Evolutionary conservation across 1,140 invertebrate genomes (phyloP), one percentile per base, ranked within the genome.

Genomic region (Steinernema khuongi): DNA sequence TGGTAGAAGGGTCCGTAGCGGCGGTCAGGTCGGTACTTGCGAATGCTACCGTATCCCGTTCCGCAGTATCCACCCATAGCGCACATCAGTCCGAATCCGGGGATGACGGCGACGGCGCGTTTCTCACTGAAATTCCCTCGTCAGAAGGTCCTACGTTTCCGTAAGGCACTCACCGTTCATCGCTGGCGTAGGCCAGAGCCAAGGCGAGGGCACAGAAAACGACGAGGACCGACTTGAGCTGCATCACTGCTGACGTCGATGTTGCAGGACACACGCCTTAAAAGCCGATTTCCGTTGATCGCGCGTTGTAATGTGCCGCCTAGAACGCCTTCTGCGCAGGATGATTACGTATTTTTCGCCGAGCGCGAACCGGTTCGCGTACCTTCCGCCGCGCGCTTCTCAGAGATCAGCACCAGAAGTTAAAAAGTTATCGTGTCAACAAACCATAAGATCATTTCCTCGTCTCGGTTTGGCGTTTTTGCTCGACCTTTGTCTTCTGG

Each of bases 1-100:
- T 60, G 50, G 50, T 60, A 60, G 50, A n/a, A 60, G 26, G 50
- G 50, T 60, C 50, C 50, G 22, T 60, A 60, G 7, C 50, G 7
- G 4, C 19, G 14, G 50, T 60, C 26, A 22, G 50, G 14, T 14
- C 26, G 50, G 50, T 17, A 60, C 14, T 22, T 60, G 19, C 50
- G 50, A 22, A 17, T n/a, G 7, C 14, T 22, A 4, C 22, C 22
- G 50, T 60, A 60, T 14, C 26, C 26, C 14, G 14, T 60, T 60
- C 50, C 50, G 26, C 50, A 60, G 50, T n/a, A 4, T 17, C 50
- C 50, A 22, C 14, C 50, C 14, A 22, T 60, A 4, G 26, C 14
- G 26, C 50, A 60, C 14, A 60, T 14, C 4, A 60, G 50, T n/a
- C 50, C 26, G 50, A n/a, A 60, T 22, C 50, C 50, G 50, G 50